Evolutionary conservation across 2,888 invertebrate species (phyloP), one percentile per base, ranked within the genome.

Genomic region (Cinara cedri): DNA sequence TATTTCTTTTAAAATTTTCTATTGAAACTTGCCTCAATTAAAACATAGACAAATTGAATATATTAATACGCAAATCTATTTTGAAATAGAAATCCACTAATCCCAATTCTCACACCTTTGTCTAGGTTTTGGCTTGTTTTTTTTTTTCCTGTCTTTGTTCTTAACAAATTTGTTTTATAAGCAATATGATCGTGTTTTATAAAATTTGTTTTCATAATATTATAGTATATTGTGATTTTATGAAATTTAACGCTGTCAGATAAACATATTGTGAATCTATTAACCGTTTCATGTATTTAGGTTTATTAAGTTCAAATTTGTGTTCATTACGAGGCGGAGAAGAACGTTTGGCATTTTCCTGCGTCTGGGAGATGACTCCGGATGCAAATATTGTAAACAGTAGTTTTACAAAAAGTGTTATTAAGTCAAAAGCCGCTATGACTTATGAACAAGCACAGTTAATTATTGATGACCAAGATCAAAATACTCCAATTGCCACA

Each of bases 381-480:
- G 88, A 94, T 63, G 94, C 96, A 0, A 92, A 95, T 83, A 91
- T 97, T 74, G 84, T 96, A 1, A 88, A 88, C 9, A 93, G 93
- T 0, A 90, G 90, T 83, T 98, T 94, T 85, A 93, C 92, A 84
- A 99, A 99, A 86, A 96, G 96, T 83, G 91, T 99, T 60, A 99
- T 99, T 82, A 90, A 91, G 86, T 95, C 95, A 0, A 90, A 91
- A 82, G 90, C 91, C n/a, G 96, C 98, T 0, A 91, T 99, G 91
- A 99, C 98, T 0, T 99, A 99, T 85, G 97, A 95, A 83, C 93
- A 97, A 86, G 99, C 99, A 0, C 99, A 99, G 86, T 88, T 95
- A 82, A 92, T 92, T 80, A 98, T 98, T 81, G 97, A 98, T 85
- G 96, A 97, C 84, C 84, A 87, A 0, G 86, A 87, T 0, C 90